Evolutionary conservation across 92 coral and sea anemone genomes (phyloP), one percentile per base, ranked within the genome.

Genomic region (Zoanthus sansibaricus): DNA sequence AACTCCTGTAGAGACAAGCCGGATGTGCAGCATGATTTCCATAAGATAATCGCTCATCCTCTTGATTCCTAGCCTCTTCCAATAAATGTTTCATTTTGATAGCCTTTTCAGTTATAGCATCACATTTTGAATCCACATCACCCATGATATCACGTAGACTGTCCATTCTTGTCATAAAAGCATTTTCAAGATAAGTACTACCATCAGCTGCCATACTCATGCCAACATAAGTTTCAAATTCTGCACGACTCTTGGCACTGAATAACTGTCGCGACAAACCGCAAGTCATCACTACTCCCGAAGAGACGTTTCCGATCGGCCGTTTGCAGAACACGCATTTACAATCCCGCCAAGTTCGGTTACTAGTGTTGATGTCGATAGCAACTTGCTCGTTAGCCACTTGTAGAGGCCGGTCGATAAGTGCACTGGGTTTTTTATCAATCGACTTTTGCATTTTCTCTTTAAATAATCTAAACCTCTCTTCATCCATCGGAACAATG

Each of bases 231-330:
- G 11, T 12, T n/a, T 56, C 64, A 56, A 56, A 56, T 12, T 56
- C 64, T 9, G 14, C 4, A 12, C 14, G 13, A 56, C 5, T 56
- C 4, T 12, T 9, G 4, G 64, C 11, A 4, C 17, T 13, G 17
- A 68, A 10, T 14, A 68, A 68, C 42, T 68, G 72, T 14, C n/a
- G 0, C 32, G 72, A 68, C 12, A 68, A 37, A 68, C 72, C 72
- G 42, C 72, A 68, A n/a, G 72, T 68, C 72, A 68, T 68, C 8
- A 68, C 72, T 11, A 68, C 72, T n/a, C 72, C 72, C 72, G 72
- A 68, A 68, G 72, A 68, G 1, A 5, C 72, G 72, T 68, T 20
- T 68, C 72, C 72, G 32, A 68, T 68, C n/a, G 33, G 1, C 6
- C 72, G 72, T n/a, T 4, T 68, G 5, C 72, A 68, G 14, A 68